phyloP scores from a whole-genome alignment of 2,888 invertebrate genomes.

The Cyrtodaria siliqua region DNA sequence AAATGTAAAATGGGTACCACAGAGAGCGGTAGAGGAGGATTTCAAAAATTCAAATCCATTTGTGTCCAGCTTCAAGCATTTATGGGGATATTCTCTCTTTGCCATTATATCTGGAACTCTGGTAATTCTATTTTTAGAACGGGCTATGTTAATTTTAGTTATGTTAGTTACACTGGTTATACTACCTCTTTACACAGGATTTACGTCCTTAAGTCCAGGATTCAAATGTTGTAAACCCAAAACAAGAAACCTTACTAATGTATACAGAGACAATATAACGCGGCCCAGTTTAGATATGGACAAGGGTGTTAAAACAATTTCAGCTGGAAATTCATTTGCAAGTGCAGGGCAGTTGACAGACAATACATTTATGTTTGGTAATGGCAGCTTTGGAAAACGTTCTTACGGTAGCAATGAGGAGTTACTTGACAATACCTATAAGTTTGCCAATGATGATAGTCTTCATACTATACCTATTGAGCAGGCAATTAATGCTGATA shows the following conservation, averaged over 20 bases:
- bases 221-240: conserved; percentile 46
- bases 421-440: conserved; percentile 14
- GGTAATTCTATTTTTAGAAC: conserved; percentile 67
- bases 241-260: conserved; percentile 14
- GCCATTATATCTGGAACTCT: conserved; percentile 67
- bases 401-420: not conserved
- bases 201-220: conserved; percentile 73
- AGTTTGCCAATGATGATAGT: conserved; percentile 11
- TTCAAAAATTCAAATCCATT: conserved; percentile 79
- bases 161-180: conserved; percentile 74
- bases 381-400: not conserved
- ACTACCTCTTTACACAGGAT: conserved; percentile 78
- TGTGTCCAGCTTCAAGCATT: conserved; percentile 76
- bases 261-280: conserved; percentile 16
- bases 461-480: conserved; percentile 1
- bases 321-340: conserved; percentile 12
- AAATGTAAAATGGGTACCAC: conserved; percentile 79
- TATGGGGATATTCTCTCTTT: conserved; percentile 79
- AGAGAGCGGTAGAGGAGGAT: conserved; percentile 79
- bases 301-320: conserved; percentile 12
- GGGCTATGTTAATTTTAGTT: conserved; percentile 68
- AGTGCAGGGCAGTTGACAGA: conserved; percentile 14
- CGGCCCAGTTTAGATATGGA: not conserved
- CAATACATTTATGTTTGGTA: not conserved
- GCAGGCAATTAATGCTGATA: too few relatives aligned